Conservation (phyloP, 2,113 vertebrate species). For the Thalassarche chlororhynchos region DNA sequence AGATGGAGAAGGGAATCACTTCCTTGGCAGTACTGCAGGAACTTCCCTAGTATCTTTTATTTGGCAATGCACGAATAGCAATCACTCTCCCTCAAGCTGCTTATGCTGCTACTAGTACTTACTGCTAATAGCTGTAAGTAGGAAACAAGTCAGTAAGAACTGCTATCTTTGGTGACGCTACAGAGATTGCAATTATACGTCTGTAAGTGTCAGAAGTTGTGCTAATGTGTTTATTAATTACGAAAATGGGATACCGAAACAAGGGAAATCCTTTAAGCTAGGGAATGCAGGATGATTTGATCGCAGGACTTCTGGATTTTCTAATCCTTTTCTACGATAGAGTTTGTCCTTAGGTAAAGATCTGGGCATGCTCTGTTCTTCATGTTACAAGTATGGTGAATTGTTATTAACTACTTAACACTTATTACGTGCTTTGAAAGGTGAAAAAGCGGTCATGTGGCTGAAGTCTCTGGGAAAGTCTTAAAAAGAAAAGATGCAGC, state of each 20-base stretch:
- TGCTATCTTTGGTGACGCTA: background rate
- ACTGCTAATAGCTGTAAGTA: background rate
- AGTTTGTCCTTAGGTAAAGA: background rate
- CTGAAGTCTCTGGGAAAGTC: background rate
- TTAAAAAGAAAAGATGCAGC: background rate
- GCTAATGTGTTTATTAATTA: background rate
- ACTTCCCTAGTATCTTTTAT: background rate
- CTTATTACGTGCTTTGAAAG: background rate
- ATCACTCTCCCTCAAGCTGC: background rate
- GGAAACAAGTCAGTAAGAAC: background rate
- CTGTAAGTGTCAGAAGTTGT: background rate
- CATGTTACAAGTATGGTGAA: background rate
- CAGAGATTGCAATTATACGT: background rate
- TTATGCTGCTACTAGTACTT: background rate
- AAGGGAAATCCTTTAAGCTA: background rate
- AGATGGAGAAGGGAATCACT: background rate
- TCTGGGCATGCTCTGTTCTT: background rate
- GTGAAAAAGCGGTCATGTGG: background rate
- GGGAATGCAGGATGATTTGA: background rate
- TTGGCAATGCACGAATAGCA: background rate
- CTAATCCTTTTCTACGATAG: background rate
- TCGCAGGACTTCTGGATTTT: background rate
- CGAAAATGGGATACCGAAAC: background rate
- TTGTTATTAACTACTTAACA: background rate
- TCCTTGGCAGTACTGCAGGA: background rate